Conservation (phyloP, 2,113 vertebrate species). For the Scopus umbretta region DNA sequence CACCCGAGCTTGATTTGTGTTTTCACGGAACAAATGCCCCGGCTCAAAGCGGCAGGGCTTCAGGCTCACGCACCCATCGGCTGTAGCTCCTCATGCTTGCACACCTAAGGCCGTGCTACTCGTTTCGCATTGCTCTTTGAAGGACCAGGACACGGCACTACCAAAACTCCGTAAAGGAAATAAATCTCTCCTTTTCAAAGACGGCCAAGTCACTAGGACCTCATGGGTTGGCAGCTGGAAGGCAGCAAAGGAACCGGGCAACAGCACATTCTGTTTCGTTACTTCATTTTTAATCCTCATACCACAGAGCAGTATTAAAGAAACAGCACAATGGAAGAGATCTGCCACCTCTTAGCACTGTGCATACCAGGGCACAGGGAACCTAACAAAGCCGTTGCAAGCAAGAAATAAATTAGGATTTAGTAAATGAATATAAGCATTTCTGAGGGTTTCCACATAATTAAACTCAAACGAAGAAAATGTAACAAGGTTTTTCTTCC, state of each 20-base stretch:
- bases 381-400: not conserved
- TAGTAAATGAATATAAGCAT: not conserved
- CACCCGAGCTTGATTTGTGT: accelerated
- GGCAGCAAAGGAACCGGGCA: not conserved
- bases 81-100: not conserved
- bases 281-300: not conserved
- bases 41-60: not conserved
- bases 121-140: not conserved
- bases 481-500: not conserved
- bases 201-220: not conserved
- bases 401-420: not conserved
- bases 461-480: not conserved
- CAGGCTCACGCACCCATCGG: too few relatives aligned
- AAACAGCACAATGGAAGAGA: not conserved
- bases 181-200: not conserved
- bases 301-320: not conserved
- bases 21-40: not conserved
- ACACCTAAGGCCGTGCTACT: too few relatives aligned
- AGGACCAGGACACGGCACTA: not conserved
- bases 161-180: not conserved
- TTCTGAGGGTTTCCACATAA: not conserved
- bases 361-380: not conserved
- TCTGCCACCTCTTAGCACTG: not conserved
- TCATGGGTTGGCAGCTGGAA: not conserved
- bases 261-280: not conserved